Conservation (phyloP, 2,113 vertebrate species). For the Siphamia tubifer region DNA sequence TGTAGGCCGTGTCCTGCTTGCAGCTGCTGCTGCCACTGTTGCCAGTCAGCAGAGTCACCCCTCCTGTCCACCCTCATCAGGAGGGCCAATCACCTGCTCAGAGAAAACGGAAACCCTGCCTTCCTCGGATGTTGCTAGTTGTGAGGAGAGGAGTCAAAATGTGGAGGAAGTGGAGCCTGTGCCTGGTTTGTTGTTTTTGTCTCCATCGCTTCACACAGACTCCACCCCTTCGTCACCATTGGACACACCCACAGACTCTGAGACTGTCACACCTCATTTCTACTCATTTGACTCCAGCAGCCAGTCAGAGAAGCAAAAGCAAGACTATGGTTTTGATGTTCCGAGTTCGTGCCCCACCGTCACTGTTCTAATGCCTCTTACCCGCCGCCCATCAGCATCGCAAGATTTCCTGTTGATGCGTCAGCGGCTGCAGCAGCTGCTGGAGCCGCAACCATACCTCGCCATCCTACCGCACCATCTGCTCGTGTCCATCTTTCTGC, state of each 20-base stretch:
- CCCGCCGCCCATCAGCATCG: slow-evolving; percentile 80
- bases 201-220: neutral
- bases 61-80: neutral
- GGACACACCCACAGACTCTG: neutral
- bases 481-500: slow-evolving; percentile 86
- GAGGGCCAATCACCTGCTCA: neutral
- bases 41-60: neutral
- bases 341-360: neutral
- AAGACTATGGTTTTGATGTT: too few relatives aligned
- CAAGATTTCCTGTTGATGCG: slow-evolving; percentile 90
- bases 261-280: neutral
- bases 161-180: slow-evolving; percentile 81
- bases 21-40: too few relatives aligned
- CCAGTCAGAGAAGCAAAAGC: slow-evolving; percentile 26
- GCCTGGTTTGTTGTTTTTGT: slow-evolving; percentile 90
- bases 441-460: slow-evolving; percentile 93
- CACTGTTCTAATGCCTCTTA: slow-evolving; percentile 63
- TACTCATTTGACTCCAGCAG: neutral
- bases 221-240: neutral
- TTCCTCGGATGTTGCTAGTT: too few relatives aligned
- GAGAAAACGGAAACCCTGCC: neutral
- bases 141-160: too few relatives aligned
- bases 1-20: slow-evolving; percentile 87
- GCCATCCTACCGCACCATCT: slow-evolving; percentile 91
- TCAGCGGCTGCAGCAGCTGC: slow-evolving; percentile 90